Evolutionary conservation across 2,113 vertebrate species (phyloP), one percentile per base, ranked within the genome.

Genomic region (Xyrauchen texanus): DNA sequence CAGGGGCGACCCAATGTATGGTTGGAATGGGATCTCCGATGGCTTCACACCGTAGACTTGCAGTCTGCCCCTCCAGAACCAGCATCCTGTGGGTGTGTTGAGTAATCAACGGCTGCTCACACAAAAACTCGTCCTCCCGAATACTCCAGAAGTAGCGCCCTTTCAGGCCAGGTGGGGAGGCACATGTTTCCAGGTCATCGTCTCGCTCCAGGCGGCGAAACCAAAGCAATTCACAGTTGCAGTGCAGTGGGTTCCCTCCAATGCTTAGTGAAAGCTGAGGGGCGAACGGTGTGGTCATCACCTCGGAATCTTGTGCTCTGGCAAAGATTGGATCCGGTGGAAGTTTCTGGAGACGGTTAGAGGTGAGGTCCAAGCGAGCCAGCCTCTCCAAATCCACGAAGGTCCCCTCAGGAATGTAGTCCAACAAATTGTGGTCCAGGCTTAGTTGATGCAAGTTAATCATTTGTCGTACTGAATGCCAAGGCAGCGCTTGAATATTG

Each of bases 201-300:
- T 96, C 94, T 62, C 97, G 87, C 55, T 96, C 94, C 0, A 98
- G 94, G 61, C 96, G 85, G 15, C 97, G 89, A 42, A 98, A 85
- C 96, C 97, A 98, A 57, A 98, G 90, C 4, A 98, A 88, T 86
- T 98, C 97, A 0, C 97, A 98, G 77, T 98, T 98, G 87, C 97
- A 98, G 74, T 97, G 97, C 70, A 98, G 86, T 0, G 97, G 97
- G 78, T 98, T 98, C 0, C 97, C 97, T 2, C 96, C 97, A 1
- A 98, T 90, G 65, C 95, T 98, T 1, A 98, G 93, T 60, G 95
- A 95, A 58, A 98, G 85, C 64, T 94, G 94, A 0, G 96, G 93
- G 0, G 94, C 91, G 53, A 95, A 96, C 0, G 96, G 95, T 0
- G 95, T 97, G 45, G 94, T 93, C 0, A 90, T 79, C 0, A 85